These are phyloP conservation scores for Camponotus floridanus DNA, from an alignment of 1,140 invertebrate species.

Conservation along the genomic window DNA sequence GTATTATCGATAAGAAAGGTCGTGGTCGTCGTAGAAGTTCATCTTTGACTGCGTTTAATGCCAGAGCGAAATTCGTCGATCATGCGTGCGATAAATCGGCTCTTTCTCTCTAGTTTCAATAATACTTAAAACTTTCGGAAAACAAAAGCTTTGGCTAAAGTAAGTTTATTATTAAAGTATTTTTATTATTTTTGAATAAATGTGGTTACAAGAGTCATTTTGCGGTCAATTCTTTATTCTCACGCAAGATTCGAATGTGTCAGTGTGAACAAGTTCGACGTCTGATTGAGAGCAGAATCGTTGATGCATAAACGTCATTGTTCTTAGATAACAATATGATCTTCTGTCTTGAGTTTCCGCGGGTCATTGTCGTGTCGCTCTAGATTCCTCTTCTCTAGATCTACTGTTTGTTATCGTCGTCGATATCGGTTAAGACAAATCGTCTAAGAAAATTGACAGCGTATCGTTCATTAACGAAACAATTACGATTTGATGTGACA, in stretches of 20 bases:
- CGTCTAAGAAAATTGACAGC: constrained; percentile 7
- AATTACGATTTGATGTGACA: background rate
- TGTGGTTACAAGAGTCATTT: constrained; percentile 6
- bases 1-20: constrained; percentile 72
- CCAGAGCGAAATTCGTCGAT: constrained; percentile 43
- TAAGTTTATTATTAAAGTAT: background rate
- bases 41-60: constrained; percentile 60
- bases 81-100: background rate
- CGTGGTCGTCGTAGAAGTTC: constrained; percentile 68
- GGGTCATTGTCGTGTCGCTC: constrained; percentile 62
- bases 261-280: constrained; percentile 13
- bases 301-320: constrained; percentile 52
- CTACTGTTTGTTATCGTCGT: constrained; percentile 23
- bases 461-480: background rate
- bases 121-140: background rate
- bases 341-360: constrained; percentile 40
- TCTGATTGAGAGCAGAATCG: constrained; percentile 35
- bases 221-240: constrained; percentile 15
- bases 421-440: constrained; percentile 2
- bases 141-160: constrained; percentile 24
- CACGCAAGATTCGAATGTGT: constrained; percentile 12
- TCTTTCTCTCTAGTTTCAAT: background rate
- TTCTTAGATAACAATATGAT: constrained; percentile 55
- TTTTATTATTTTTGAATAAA: background rate
- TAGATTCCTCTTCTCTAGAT: constrained; percentile 55